These are phyloP conservation scores for Lophotis ruficrista DNA, from an alignment of 2,113 vertebrate genomes.

Conservation along the genomic window DNA sequence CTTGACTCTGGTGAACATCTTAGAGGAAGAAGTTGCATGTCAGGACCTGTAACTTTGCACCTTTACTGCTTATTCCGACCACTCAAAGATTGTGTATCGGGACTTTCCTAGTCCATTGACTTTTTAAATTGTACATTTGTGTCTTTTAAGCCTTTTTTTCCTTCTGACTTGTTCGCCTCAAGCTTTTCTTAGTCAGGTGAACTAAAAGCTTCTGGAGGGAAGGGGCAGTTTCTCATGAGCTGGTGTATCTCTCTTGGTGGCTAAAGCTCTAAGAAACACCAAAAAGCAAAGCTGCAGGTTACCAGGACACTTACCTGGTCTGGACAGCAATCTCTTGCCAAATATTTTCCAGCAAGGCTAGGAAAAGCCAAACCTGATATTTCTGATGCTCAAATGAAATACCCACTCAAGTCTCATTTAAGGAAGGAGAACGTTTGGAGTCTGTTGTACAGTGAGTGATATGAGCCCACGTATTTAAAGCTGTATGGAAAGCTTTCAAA, in stretches of 20 bases:
- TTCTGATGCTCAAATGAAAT: background rate
- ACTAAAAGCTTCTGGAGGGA: background rate
- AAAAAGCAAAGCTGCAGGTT: background rate
- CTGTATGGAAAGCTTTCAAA: background rate
- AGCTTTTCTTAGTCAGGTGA: background rate
- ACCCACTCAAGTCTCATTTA: background rate
- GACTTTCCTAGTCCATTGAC: background rate
- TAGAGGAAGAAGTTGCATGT: background rate
- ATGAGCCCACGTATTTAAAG: background rate
- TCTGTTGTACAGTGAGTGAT: background rate
- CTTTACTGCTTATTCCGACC: background rate
- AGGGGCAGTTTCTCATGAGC: background rate
- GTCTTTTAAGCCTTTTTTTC: background rate
- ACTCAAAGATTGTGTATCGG: background rate
- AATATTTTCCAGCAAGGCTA: background rate
- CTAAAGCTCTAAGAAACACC: background rate
- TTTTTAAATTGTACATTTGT: background rate
- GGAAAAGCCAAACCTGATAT: background rate
- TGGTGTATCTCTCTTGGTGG: background rate
- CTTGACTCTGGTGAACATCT: background rate
- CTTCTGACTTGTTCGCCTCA: background rate
- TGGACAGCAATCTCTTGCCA: no score
- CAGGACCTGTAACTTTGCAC: background rate
- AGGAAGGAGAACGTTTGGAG: background rate
- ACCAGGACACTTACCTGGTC: background rate